Base-by-base conservation (phyloP, 2,797 vertebrate species). In the Florisuga fusca region DNA sequence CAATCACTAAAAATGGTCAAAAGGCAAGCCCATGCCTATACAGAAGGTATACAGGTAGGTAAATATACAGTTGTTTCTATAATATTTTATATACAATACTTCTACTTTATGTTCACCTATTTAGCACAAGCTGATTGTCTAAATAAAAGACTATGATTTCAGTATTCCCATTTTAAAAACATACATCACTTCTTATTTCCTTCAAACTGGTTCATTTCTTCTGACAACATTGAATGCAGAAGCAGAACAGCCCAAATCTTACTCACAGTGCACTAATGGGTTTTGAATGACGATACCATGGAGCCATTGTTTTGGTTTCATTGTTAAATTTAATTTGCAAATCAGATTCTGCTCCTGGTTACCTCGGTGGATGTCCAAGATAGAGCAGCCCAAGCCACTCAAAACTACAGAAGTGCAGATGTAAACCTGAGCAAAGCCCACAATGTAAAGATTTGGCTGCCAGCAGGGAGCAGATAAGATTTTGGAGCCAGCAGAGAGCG, bases 351-450 rank as follows among this genome's bases (percentile, higher is more conserved):
- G 25, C 33, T 82, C 23, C 57, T 67, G 29, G 31, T 73, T 73
- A 38, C 43, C 46, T 74, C 23, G 2, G 7, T 18, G 7, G 36
- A 11, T 1, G 6, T 31, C 51, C 26, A 27, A 61, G n/a, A 59
- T 2, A 54, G 57, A 0, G 0, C 27, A 91, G 26, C 18, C 33
- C 1, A 3, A 55, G 71, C 31, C 4, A 17, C 84, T 90, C 19
- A 74, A 31, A 72, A 62, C 21, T 64, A 20, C 12, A n/a, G 33
- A 78, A 63, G 22, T 29, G 20, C 22, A 71, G 54, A 46, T 21
- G 29, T 61, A 20, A 78, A 45, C 14, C 57, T 22, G 41, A 75
- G 64, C 31, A 69, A 45, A 79, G 25, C 15, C 48, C 45, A 53
- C 13, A 1, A 6, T 19, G 11, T 4, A n/a, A 53, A 72, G 63